phyloP scores from a whole-genome alignment of 2,797 vertebrate genomes.

The Lagodon rhomboides region DNA sequence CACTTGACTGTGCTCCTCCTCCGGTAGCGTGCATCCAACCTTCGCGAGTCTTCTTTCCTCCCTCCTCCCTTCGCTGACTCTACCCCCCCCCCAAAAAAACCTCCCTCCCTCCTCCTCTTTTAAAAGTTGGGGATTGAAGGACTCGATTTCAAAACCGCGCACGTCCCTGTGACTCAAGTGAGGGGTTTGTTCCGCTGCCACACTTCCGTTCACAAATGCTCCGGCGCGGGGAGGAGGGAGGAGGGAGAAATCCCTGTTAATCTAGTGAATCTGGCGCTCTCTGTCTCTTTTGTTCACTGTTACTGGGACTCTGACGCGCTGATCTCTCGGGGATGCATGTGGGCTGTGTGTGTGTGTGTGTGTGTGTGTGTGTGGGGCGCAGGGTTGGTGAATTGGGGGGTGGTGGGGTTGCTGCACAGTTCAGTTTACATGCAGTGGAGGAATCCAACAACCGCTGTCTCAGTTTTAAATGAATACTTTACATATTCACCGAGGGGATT shows the following conservation, averaged over 20 bases:
- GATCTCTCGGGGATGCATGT: conserved; percentile 52
- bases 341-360: conserved; percentile 21
- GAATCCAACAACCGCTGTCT: neutral
- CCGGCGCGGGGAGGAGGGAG: conserved; percentile 56
- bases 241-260: conserved; percentile 83
- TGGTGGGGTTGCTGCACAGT: neutral
- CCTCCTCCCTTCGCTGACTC: conserved; percentile 38
- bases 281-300: conserved; percentile 76
- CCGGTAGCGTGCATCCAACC: conserved; percentile 50
- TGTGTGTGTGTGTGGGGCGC: neutral
- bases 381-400: conserved; percentile 10
- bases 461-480: neutral
- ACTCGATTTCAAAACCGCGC: conserved; percentile 84
- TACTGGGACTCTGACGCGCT: conserved; percentile 63
- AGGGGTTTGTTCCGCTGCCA: conserved; percentile 86
- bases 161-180: conserved; percentile 85
- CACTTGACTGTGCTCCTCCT: conserved; percentile 74
- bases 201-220: conserved; percentile 86
- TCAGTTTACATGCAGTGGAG: conserved; percentile 10
- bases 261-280: conserved; percentile 80
- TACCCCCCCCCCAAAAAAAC: conserved; percentile 25
- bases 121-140: conserved; percentile 79
- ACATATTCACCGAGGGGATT: conserved; percentile 15
- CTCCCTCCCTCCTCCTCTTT: conserved; percentile 46
- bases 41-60: conserved; percentile 31